Percentiles rank a stretch among this genome's conserved stretches.
Evolutionary conservation across 2,797 vertebrate genomes (phyloP).

Genomic region (Acanthurus leucopareius): DNA sequence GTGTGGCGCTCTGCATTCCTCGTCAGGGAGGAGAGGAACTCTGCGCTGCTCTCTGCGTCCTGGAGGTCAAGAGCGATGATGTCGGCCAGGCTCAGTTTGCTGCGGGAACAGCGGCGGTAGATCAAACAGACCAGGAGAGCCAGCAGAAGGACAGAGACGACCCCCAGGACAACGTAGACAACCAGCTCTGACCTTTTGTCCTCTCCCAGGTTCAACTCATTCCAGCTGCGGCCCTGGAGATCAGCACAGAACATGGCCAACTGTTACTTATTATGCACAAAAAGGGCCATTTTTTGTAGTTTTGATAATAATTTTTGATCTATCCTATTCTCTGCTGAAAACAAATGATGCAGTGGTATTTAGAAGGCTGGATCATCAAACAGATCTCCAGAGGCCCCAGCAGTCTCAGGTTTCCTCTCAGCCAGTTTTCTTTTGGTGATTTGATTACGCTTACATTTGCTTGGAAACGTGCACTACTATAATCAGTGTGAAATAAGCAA

Average conservation of each 20-base stretch:
- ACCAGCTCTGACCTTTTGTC: constrained; percentile 59
- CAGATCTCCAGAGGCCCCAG: background rate
- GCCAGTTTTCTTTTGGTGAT: too few relatives aligned
- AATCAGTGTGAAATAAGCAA: too few relatives aligned
- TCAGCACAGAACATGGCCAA: too few relatives aligned
- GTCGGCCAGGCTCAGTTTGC: constrained; percentile 74
- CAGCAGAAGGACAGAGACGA: constrained; percentile 66
- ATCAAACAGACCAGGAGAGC: constrained; percentile 58
- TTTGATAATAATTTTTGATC: too few relatives aligned
- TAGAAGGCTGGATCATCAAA: background rate
- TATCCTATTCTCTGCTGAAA: too few relatives aligned
- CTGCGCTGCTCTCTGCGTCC: constrained; percentile 67
- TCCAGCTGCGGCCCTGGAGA: constrained; percentile 73
- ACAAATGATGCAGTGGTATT: background rate
- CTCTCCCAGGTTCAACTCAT: constrained; percentile 52
- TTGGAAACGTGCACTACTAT: too few relatives aligned
- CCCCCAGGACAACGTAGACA: constrained; percentile 71
- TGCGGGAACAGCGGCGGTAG: constrained; percentile 63
- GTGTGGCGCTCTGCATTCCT: constrained; percentile 72
- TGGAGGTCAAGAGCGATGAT: constrained; percentile 78
- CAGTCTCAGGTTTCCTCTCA: too few relatives aligned
- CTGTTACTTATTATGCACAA: too few relatives aligned
- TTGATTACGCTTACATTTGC: too few relatives aligned
- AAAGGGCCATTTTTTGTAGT: background rate
- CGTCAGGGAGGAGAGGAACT: constrained; percentile 81